Conservation (phyloP, 1,140 invertebrate species). For the Mercenaria mercenaria region DNA sequence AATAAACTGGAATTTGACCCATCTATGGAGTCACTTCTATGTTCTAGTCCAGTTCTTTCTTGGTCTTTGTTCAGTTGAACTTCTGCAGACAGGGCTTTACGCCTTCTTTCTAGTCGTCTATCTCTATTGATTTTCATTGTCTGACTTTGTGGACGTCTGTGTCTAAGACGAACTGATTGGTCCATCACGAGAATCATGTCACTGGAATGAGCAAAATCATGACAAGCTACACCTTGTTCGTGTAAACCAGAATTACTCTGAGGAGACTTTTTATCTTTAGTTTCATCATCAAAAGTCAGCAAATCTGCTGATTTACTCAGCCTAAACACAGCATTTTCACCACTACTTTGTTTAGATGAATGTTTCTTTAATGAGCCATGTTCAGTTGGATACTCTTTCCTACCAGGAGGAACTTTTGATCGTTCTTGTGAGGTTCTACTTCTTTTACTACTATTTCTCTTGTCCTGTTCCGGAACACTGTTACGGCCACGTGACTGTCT, state of each 20-base stretch:
- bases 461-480: background rate
- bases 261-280: background rate
- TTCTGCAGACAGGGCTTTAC: constrained; percentile 47
- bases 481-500: background rate
- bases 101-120: constrained; percentile 32
- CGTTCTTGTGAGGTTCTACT: background rate
- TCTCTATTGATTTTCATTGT: constrained; percentile 11
- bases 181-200: constrained; percentile 25
- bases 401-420: constrained; percentile 19
- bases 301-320: constrained; percentile 43
- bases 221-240: background rate
- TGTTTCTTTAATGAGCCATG: background rate
- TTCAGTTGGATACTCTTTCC: background rate
- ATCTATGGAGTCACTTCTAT: background rate
- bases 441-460: background rate
- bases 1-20: constrained; percentile 28
- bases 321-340: background rate
- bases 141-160: constrained; percentile 36
- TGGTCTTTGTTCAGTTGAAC: constrained; percentile 39
- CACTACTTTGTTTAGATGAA: background rate
- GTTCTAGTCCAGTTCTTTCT: background rate
- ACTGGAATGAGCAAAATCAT: constrained; percentile 23
- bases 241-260: background rate
- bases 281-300: background rate
- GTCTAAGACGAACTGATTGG: background rate